These are phyloP conservation scores for Hexactinellida sp. DNA, from an alignment of 37 sponge, comb jelly and placozoan genomes.

Conservation along the genomic window DNA sequence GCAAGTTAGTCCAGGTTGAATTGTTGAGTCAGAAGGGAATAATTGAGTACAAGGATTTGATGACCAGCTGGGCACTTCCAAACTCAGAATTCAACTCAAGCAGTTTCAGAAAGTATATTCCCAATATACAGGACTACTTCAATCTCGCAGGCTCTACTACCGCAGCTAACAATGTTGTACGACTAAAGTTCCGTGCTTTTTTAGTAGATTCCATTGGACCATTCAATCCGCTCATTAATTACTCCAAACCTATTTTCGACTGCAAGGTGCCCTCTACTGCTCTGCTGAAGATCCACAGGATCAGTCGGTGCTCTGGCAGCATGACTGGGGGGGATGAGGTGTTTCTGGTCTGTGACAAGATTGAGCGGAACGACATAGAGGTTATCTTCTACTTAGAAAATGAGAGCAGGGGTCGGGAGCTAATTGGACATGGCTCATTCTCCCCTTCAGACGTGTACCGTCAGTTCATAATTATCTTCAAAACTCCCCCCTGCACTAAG, in stretches of 20 bases:
- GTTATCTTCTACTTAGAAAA: neutral
- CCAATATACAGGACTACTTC: neutral
- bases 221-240: neutral
- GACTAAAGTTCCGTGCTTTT: neutral
- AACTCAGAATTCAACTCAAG: neutral
- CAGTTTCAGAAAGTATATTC: neutral
- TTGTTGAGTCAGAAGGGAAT: neutral
- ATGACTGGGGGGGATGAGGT: neutral
- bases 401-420: neutral
- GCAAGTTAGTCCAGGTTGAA: neutral
- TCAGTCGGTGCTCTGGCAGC: neutral
- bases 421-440: neutral
- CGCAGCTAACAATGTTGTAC: neutral
- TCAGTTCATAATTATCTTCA: slow-evolving; percentile 1
- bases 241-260: neutral
- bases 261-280: neutral
- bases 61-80: neutral
- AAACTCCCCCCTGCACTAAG: neutral
- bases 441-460: neutral
- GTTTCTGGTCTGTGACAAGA: neutral
- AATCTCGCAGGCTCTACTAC: neutral
- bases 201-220: neutral
- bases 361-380: neutral
- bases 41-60: neutral
- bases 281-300: neutral